A percentile compares a stretch with the other conserved stretches of the same genome.
Conservation (phyloP, 2,113 vertebrate genomes). For the Archocentrus centrarchus region DNA sequence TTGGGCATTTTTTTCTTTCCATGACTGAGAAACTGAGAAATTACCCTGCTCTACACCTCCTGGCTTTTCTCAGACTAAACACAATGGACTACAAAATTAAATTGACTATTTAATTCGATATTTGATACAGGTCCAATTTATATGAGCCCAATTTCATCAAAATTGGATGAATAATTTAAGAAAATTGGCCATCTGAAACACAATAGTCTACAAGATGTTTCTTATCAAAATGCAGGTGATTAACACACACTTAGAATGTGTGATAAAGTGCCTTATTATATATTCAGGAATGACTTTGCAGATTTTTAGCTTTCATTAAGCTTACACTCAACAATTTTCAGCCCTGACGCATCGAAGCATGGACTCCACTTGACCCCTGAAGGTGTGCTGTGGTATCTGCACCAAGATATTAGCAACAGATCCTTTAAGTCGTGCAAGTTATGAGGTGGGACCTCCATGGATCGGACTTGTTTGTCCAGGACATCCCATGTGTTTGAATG, state of each 20-base stretch:
- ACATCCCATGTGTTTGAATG: too few relatives aligned
- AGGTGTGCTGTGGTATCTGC: too few relatives aligned
- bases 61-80: background rate
- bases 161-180: background rate
- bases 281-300: background rate
- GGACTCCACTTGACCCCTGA: too few relatives aligned
- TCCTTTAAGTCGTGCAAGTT: too few relatives aligned
- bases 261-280: background rate
- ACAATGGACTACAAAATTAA: background rate
- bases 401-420: too few relatives aligned
- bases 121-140: background rate
- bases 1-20: background rate
- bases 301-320: background rate
- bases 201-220: background rate
- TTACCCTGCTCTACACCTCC: background rate
- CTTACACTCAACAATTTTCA: background rate
- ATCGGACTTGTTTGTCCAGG: too few relatives aligned
- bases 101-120: background rate
- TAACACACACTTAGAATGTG: background rate
- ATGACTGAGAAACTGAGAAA: background rate
- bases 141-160: background rate
- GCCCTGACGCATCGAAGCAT: too few relatives aligned
- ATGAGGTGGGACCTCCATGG: too few relatives aligned
- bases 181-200: background rate
- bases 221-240: background rate